Percentiles rank a stretch among this genome's conserved stretches.
These are phyloP conservation scores for Saccostrea cuccullata DNA, from an alignment of 1,140 invertebrate genomes.

Conservation along the genomic window DNA sequence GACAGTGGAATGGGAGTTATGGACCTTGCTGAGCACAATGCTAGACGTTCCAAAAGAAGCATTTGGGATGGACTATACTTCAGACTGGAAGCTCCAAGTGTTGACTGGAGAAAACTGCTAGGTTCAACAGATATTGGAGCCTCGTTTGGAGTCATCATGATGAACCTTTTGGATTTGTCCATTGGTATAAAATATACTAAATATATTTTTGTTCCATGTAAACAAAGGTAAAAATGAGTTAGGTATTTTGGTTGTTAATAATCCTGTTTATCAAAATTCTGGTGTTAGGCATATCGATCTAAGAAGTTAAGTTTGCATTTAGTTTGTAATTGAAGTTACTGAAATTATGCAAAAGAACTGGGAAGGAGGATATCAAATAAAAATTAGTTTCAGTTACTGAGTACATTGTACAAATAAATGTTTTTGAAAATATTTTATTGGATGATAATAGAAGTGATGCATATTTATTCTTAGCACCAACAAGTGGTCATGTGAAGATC, in stretches of 20 bases:
- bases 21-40: conserved; percentile 14
- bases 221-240: background rate
- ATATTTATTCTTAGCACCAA: conserved; percentile 2
- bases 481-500: conserved; percentile 58
- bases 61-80: conserved; percentile 43
- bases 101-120: conserved; percentile 61
- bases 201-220: background rate
- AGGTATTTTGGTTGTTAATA: background rate
- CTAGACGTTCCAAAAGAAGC: background rate
- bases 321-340: no score
- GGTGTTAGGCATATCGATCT: no score
- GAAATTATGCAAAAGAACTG: no score
- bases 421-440: no score
- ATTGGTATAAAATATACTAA: conserved; percentile 54
- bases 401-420: no score
- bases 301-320: no score
- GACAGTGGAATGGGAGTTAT: conserved; percentile 36
- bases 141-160: conserved; percentile 63
- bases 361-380: no score
- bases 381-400: no score
- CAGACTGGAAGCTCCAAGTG: conserved; percentile 58
- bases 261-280: background rate
- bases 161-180: conserved; percentile 59
- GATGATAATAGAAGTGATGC: no score
- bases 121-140: conserved; percentile 62